phyloP scores from a whole-genome alignment of 2,113 vertebrate genomes.

The Cavia aperea region DNA sequence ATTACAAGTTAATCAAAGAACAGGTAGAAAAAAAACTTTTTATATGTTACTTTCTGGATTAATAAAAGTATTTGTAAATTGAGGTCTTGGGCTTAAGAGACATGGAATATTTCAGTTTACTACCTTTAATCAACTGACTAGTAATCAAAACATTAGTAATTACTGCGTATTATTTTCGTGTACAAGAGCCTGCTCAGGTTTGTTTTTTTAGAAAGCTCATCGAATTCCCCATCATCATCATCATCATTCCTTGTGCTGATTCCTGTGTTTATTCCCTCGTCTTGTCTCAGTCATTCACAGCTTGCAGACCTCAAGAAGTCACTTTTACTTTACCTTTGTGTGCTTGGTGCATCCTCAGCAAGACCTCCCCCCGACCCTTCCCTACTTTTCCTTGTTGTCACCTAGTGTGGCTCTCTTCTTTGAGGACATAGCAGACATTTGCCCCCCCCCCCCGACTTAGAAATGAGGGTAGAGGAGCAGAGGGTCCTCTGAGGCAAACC shows the following conservation, averaged over 20 bases:
- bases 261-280: neutral
- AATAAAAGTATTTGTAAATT: slow-evolving; percentile 39
- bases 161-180: slow-evolving; percentile 6
- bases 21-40: neutral
- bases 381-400: neutral
- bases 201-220: neutral
- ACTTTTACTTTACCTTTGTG: neutral
- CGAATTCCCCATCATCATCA: neutral
- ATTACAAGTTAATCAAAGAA: slow-evolving; percentile 14
- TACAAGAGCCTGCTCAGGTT: neutral
- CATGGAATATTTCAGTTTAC: neutral
- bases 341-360: neutral
- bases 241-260: neutral
- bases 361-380: neutral
- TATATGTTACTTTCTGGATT: neutral
- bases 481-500: neutral
- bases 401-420: neutral
- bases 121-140: neutral
- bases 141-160: slow-evolving; percentile 8
- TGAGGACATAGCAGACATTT: neutral
- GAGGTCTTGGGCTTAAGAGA: slow-evolving; percentile 25
- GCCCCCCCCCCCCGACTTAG: neutral
- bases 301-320: neutral
- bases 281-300: neutral
- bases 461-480: neutral